Evolutionary conservation across 2,888 invertebrate species (phyloP).

Genomic region (Polydrusus pterygomalis): DNA sequence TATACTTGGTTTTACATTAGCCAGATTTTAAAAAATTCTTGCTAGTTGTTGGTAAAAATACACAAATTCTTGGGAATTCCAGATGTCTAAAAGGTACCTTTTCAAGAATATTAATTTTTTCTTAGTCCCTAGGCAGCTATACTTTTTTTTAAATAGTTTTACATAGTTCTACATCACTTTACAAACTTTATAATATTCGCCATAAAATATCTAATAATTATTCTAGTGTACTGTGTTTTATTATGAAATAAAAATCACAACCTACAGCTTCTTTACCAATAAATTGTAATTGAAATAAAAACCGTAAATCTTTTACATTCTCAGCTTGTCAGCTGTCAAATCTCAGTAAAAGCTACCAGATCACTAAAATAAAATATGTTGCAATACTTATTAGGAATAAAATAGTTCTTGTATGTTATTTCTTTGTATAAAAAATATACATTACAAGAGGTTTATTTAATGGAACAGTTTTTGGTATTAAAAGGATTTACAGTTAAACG

Average conservation of each 20-base stretch:
- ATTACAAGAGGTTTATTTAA: no score
- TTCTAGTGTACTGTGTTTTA: slow-evolving; percentile 47
- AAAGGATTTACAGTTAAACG: not conserved
- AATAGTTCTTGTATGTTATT: no score
- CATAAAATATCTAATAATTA: not conserved
- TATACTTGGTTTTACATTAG: slow-evolving; percentile 37
- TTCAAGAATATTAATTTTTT: slow-evolving; percentile 53
- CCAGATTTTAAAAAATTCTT: slow-evolving; percentile 22
- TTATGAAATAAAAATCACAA: slow-evolving; percentile 6
- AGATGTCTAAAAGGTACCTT: slow-evolving; percentile 51
- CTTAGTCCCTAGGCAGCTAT: slow-evolving; percentile 66
- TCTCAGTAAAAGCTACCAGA: not conserved
- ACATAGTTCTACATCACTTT: slow-evolving; percentile 28
- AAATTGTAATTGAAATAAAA: no score
- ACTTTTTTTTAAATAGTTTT: slow-evolving; percentile 52
- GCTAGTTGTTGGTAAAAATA: slow-evolving; percentile 50
- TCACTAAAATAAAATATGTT: not conserved
- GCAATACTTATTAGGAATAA: no score
- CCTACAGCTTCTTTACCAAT: slow-evolving; percentile 24
- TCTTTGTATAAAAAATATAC: no score
- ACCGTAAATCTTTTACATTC: no score
- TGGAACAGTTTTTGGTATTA: no score
- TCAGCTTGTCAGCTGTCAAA: no score
- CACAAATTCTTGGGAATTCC: slow-evolving; percentile 42
- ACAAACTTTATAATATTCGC: slow-evolving; percentile 5